A percentile compares a stretch with the other conserved stretches of the same genome.
These are phyloP conservation scores for Eidolon helvum DNA, from an alignment of 2,113 vertebrate species.

Conservation along the genomic window DNA sequence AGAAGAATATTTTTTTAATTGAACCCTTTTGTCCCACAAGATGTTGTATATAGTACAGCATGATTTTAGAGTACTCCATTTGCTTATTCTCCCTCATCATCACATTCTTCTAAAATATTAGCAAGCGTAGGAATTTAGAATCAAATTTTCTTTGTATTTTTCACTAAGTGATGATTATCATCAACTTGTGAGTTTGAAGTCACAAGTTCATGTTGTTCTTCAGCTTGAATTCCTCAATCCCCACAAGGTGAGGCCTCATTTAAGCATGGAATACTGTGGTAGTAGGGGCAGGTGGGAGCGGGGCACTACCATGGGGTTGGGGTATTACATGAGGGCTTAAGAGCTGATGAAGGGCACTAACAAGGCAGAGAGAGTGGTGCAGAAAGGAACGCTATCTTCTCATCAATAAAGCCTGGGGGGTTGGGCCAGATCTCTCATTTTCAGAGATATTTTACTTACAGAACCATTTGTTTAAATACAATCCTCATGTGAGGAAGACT, in stretches of 20 bases:
- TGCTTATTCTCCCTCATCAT: background rate
- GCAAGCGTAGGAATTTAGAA: background rate
- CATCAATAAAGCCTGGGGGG: background rate
- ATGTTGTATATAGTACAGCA: background rate
- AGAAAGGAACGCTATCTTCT: background rate
- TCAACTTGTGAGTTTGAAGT: background rate
- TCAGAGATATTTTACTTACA: conserved; percentile 18
- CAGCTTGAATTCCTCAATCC: background rate
- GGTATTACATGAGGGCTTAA: background rate
- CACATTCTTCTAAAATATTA: conserved; percentile 22
- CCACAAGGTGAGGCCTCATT: background rate
- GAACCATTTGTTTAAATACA: background rate
- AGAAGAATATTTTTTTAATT: conserved; percentile 25
- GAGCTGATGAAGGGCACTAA: background rate
- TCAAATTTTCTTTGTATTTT: conserved; percentile 19
- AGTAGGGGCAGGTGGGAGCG: background rate
- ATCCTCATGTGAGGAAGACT: background rate
- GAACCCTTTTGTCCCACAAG: background rate
- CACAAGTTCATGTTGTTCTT: background rate
- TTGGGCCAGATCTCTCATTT: background rate
- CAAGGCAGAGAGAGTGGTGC: background rate
- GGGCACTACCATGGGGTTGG: background rate
- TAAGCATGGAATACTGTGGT: background rate
- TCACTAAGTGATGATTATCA: background rate
- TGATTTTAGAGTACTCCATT: conserved; percentile 26